phyloP scores from a whole-genome alignment of 2,113 vertebrate genomes.

The Menidia beryllina region DNA sequence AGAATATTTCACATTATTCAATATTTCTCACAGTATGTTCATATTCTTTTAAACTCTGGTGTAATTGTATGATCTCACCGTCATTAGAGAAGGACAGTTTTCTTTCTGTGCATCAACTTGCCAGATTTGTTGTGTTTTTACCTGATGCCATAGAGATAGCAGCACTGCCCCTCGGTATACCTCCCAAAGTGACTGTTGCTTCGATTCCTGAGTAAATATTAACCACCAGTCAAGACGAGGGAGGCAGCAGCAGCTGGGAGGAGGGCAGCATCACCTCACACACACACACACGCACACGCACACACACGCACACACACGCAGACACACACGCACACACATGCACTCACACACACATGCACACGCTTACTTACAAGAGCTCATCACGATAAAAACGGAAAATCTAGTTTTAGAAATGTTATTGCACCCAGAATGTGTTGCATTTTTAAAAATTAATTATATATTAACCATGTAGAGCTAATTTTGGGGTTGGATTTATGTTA shows the following conservation, averaged over 20 bases:
- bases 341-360: too few relatives aligned
- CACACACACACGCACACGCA: not conserved
- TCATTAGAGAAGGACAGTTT: not conserved
- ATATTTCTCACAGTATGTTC: not conserved
- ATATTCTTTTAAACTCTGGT: not conserved
- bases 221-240: slow-evolving; percentile 58
- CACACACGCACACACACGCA: not conserved
- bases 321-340: not conserved
- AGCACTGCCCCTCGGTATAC: slow-evolving; percentile 30
- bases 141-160: slow-evolving; percentile 62
- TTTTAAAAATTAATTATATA: too few relatives aligned
- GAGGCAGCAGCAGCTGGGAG: slow-evolving; percentile 58
- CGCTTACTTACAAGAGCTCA: too few relatives aligned
- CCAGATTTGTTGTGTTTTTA: slow-evolving; percentile 48
- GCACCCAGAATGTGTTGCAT: not conserved
- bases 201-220: slow-evolving; percentile 82
- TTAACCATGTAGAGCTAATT: too few relatives aligned
- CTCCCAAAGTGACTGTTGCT: slow-evolving; percentile 74
- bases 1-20: not conserved
- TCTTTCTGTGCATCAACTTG: slow-evolving; percentile 4
- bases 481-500: not conserved
- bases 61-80: not conserved
- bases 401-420: not conserved
- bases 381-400: not conserved
- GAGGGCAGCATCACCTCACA: slow-evolving; percentile 29